Evolutionary conservation across 1,140 invertebrate genomes (phyloP), one percentile per base, ranked within the genome.

Genomic region (Caerostris extrusa): DNA sequence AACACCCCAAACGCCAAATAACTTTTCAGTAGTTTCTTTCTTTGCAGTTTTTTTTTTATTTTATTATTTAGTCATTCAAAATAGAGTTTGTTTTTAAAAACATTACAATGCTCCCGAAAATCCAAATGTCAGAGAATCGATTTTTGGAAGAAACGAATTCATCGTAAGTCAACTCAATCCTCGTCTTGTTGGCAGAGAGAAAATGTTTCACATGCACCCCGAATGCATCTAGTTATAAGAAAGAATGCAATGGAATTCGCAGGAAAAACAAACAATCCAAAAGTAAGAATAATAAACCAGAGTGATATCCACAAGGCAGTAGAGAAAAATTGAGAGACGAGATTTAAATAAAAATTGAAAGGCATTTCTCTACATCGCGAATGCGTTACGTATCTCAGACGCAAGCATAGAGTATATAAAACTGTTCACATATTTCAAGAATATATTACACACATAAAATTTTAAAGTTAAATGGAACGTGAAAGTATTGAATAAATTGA

Each of bases 21-120:
- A 34, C 34, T 34, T 10, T 77, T 8, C n/a, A 19, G 71, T 14
- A 10, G 69, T 8, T 7, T 34, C 7, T 77, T 77, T 77, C 34
- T 77, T 77, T 53, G 7, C 6, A 34, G 67, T 71, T 71, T 34
- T 34, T 71, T 19, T 34, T 8, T 7, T 19, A 19, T 34, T 19
- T 12, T 77, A n/a, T 12, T 5, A 12, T 14, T 50, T 50, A 50
- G 50, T 53, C 34, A 77, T 77, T 77, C 71, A 77, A 12, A 77
- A 34, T 77, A 77, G 71, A 34, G 50, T 77, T 77, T 77, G 71
- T 34, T 77, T 77, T 77, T 77, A 77, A 77, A 77, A 77, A 77
- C 71, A 77, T 77, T 77, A 77, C 71, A 50, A 7, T 50, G 71
- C 10, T 5, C 61, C 61, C 10, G 71, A 34, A 77, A 77, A 77